Evolutionary conservation across 2,113 vertebrate species (phyloP).

Genomic region (Lota lota): DNA sequence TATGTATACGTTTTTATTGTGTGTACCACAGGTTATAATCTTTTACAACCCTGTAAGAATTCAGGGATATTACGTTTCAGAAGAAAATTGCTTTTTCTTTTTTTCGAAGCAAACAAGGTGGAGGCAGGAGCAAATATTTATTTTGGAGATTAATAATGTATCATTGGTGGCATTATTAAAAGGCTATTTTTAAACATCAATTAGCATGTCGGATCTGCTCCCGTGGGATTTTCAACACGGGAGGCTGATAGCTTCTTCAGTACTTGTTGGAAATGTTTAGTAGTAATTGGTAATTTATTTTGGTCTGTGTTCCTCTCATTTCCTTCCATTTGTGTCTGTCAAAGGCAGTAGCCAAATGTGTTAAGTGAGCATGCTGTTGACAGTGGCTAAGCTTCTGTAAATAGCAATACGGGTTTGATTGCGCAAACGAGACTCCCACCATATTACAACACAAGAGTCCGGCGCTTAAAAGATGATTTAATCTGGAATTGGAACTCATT

Average conservation of each 20-base stretch:
- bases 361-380: not conserved
- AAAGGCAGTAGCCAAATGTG: not conserved
- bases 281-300: constrained; percentile 28
- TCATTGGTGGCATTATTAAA: constrained; percentile 67
- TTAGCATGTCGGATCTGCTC: constrained; percentile 54
- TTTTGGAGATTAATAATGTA: constrained; percentile 74
- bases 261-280: constrained; percentile 9
- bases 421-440: not conserved
- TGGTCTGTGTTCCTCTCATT: not conserved
- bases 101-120: constrained; percentile 51
- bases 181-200: constrained; percentile 68
- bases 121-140: constrained; percentile 69
- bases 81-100: constrained; percentile 34
- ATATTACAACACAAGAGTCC: not conserved
- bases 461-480: not conserved
- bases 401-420: not conserved
- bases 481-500: not conserved
- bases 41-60: constrained; percentile 29
- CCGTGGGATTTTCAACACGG: constrained; percentile 40
- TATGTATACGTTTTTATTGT: not conserved
- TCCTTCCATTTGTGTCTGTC: constrained; percentile 12
- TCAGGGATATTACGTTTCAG: too few relatives aligned
- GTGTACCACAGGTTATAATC: constrained; percentile 18
- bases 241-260: constrained; percentile 15
- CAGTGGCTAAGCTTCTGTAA: constrained; percentile 1